Evolutionary conservation across 2,888 invertebrate genomes (phyloP).

Genomic region (Eristalis arbustorum): DNA sequence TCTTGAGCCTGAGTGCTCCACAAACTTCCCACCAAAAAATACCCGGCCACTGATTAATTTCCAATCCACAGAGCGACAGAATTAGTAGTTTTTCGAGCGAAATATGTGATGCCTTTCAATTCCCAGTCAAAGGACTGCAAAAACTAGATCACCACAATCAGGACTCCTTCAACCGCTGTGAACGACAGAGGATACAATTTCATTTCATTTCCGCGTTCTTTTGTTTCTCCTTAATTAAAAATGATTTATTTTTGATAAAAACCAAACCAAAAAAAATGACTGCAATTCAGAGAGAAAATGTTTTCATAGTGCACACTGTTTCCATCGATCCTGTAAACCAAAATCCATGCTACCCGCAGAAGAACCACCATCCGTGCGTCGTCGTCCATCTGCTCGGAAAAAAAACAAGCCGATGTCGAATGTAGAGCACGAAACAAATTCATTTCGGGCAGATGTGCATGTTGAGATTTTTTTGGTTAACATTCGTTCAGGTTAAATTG

Average conservation of each 20-base stretch:
- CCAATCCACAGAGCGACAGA: no score
- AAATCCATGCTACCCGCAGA: constrained; percentile 22
- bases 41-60: no score
- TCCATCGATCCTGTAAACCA: constrained; percentile 19
- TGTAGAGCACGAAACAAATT: constrained; percentile 33
- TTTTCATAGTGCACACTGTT: background rate
- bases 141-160: no score
- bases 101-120: no score
- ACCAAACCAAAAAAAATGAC: background rate
- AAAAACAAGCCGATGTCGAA: constrained; percentile 16
- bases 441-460: constrained; percentile 44
- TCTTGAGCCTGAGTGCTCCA: no score
- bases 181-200: no score
- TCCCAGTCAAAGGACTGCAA: no score
- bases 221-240: constrained; percentile 31
- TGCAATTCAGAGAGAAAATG: constrained; percentile 7
- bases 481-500: constrained; percentile 3
- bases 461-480: constrained; percentile 15
- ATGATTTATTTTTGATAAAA: constrained; percentile 10
- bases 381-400: constrained; percentile 21
- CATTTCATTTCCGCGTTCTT: background rate
- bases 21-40: no score
- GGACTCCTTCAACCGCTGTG: no score
- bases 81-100: no score
- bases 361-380: background rate